A percentile compares a stretch with the other conserved stretches of the same genome.
These are phyloP conservation scores for Podilymbus podiceps DNA, from an alignment of 2,113 vertebrate species.

Conservation along the genomic window DNA sequence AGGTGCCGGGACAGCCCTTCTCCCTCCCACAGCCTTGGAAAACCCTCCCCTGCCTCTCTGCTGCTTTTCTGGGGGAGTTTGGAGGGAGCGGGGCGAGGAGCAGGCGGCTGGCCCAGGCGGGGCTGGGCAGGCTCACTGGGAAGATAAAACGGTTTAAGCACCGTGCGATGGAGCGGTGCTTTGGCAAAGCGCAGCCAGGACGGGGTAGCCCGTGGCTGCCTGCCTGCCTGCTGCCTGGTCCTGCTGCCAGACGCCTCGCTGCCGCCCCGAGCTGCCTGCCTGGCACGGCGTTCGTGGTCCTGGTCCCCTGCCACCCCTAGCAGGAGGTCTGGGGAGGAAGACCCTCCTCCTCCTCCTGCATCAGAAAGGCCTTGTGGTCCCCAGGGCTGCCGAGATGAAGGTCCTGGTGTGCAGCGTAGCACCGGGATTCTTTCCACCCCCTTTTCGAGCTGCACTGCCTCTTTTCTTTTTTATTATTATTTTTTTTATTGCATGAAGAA, in stretches of 20 bases:
- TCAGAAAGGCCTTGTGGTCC: background rate
- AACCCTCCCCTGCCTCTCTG: background rate
- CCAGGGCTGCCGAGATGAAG: background rate
- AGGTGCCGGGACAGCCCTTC: background rate
- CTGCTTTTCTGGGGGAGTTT: background rate
- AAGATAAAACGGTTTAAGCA: background rate
- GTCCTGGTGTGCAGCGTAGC: background rate
- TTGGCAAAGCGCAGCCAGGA: background rate
- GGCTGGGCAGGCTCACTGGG: background rate
- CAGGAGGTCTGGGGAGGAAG: background rate
- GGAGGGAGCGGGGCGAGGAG: background rate
- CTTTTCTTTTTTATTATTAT: no score
- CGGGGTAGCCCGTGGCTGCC: background rate
- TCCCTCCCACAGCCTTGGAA: background rate
- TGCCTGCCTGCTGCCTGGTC: background rate
- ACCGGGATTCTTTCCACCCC: background rate
- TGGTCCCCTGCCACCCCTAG: background rate
- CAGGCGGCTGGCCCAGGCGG: accelerated
- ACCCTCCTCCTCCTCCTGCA: background rate
- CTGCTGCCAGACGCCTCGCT: background rate
- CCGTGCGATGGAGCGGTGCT: background rate
- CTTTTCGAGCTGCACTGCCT: background rate
- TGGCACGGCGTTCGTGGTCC: background rate
- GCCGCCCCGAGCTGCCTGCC: no score
- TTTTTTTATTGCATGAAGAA: background rate